A percentile compares a stretch with the other conserved stretches of the same genome.
Evolutionary conservation across 2,888 invertebrate genomes (phyloP).

Genomic region (Cheilosia urbana): DNA sequence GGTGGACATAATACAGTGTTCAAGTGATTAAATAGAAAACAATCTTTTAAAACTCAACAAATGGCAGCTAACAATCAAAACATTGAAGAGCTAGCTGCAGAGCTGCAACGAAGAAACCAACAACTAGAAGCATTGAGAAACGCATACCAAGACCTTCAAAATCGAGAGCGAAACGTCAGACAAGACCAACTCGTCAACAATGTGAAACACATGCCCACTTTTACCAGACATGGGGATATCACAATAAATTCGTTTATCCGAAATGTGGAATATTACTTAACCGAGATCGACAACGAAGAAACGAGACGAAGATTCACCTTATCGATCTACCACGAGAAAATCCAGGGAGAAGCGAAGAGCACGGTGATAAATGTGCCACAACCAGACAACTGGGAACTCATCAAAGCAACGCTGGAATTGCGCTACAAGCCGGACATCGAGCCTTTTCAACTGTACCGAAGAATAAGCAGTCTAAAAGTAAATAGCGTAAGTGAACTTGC

Average conservation of each 20-base stretch:
- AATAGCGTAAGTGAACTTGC: too few relatives aligned
- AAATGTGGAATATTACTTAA: not conserved
- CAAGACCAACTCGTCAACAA: slow-evolving; percentile 5
- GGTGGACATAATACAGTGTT: slow-evolving; percentile 6
- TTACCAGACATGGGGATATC: slow-evolving; percentile 6
- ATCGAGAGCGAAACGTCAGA: not conserved
- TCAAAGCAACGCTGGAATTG: too few relatives aligned
- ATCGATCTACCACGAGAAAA: too few relatives aligned
- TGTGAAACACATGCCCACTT: slow-evolving; percentile 3
- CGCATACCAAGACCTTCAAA: slow-evolving; percentile 10
- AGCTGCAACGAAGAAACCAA: slow-evolving; percentile 12
- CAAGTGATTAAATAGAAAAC: not conserved
- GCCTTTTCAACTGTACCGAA: too few relatives aligned
- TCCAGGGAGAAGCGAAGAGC: too few relatives aligned
- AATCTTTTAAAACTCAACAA: not conserved
- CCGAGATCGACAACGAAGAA: too few relatives aligned
- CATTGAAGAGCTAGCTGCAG: not conserved
- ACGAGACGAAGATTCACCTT: too few relatives aligned
- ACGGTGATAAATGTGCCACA: too few relatives aligned
- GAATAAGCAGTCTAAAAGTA: too few relatives aligned
- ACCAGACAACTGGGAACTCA: too few relatives aligned
- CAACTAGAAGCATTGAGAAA: slow-evolving; percentile 14
- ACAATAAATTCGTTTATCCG: slow-evolving; percentile 13
- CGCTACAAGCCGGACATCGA: too few relatives aligned
- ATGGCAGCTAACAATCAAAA: slow-evolving; percentile 8